Evolutionary conservation across 2,113 vertebrate genomes (phyloP).

Genomic region (Connochaetes taurinus): DNA sequence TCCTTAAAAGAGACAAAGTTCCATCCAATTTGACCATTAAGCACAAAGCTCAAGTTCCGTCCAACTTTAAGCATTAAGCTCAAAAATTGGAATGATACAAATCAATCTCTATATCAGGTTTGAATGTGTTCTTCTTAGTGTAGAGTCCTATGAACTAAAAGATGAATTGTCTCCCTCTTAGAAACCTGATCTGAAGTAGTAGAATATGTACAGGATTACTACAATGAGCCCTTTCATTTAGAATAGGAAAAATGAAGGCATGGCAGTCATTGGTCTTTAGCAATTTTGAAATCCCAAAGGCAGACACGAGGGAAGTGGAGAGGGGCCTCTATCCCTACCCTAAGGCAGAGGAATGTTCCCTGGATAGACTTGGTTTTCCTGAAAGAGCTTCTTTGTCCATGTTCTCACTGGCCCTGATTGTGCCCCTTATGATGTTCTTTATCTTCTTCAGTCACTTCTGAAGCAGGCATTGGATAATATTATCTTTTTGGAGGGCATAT

Average conservation of each 20-base stretch:
- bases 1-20: neutral
- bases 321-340: too few species aligned
- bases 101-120: neutral
- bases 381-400: neutral
- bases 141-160: neutral
- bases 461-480: neutral
- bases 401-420: neutral
- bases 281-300: neutral
- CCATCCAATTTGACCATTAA: neutral
- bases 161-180: neutral
- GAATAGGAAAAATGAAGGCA: neutral
- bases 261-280: neutral
- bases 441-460: neutral
- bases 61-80: neutral
- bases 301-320: neutral
- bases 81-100: neutral
- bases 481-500: neutral
- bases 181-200: neutral
- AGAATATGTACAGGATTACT: neutral
- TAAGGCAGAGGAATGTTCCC: neutral
- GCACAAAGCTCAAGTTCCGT: neutral
- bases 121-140: neutral
- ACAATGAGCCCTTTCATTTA: neutral
- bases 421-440: neutral
- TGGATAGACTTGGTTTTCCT: neutral